Evolutionary conservation across 2,888 invertebrate genomes (phyloP).

Genomic region (Axea sp.): DNA sequence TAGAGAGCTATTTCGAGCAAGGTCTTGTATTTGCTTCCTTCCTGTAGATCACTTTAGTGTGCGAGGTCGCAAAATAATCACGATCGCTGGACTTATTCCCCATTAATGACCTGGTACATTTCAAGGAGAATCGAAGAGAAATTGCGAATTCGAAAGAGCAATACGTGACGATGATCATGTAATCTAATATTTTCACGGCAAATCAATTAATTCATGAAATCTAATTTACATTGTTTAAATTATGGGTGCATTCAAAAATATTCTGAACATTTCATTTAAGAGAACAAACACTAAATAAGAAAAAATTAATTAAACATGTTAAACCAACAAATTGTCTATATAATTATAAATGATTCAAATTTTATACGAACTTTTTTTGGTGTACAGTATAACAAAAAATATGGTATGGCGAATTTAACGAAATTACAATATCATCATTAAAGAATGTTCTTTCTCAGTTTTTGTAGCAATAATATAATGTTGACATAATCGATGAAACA

Average conservation of each 20-base stretch:
- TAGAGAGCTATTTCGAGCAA: slow-evolving; percentile 44
- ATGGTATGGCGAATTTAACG: too few species aligned
- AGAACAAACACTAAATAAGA: too few species aligned
- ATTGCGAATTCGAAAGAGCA: slow-evolving; percentile 4
- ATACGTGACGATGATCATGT: slow-evolving; percentile 15
- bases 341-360: too few species aligned
- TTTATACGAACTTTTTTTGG: too few species aligned
- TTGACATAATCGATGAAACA: slow-evolving; percentile 4
- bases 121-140: slow-evolving; percentile 32
- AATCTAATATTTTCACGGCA: slow-evolving; percentile 3
- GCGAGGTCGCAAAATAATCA: slow-evolving; percentile 24
- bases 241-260: too few species aligned
- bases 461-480: neutral
- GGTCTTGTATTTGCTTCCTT: slow-evolving; percentile 43
- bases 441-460: neutral
- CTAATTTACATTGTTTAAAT: too few species aligned
- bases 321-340: too few species aligned
- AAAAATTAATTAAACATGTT: too few species aligned
- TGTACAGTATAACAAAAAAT: too few species aligned
- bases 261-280: too few species aligned
- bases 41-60: slow-evolving; percentile 23
- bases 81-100: slow-evolving; percentile 8
- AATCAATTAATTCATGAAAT: slow-evolving; percentile 2
- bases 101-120: slow-evolving; percentile 23
- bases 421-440: neutral